These are phyloP conservation scores for Periophthalmus modestus DNA, from an alignment of 2,113 vertebrate genomes.

Conservation along the genomic window DNA sequence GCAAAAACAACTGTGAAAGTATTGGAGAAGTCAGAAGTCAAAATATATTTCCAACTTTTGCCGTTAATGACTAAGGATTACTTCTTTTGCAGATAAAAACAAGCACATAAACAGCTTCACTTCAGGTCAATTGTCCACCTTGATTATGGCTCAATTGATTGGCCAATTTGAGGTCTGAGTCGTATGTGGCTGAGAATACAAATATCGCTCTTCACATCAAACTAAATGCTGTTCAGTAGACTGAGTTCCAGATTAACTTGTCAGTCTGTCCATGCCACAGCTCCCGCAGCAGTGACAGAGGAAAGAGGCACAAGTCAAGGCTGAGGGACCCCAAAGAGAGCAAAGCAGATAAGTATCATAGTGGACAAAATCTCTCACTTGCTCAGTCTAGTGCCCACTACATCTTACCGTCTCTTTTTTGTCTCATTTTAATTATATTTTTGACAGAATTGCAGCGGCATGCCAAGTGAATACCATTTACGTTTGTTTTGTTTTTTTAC, in stretches of 20 bases:
- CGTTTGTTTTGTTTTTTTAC: too few species aligned
- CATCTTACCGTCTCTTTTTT: slow-evolving; percentile 27
- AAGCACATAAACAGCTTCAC: slow-evolving; percentile 42
- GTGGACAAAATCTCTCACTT: slow-evolving; percentile 39
- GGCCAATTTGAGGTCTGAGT: slow-evolving; percentile 56
- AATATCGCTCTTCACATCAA: slow-evolving; percentile 57
- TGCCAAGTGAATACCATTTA: too few species aligned
- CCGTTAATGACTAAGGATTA: slow-evolving; percentile 34
- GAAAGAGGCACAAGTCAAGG: slow-evolving; percentile 30
- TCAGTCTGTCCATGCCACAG: slow-evolving; percentile 48
- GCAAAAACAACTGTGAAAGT: background rate
- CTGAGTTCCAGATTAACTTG: slow-evolving; percentile 64
- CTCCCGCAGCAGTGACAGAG: slow-evolving; percentile 18
- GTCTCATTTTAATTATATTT: background rate
- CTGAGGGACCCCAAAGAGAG: slow-evolving; percentile 18
- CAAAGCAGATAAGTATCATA: slow-evolving; percentile 44
- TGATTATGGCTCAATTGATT: slow-evolving; percentile 65
- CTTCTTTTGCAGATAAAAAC: slow-evolving; percentile 38
- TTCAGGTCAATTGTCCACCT: slow-evolving; percentile 46
- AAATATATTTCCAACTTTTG: slow-evolving; percentile 9
- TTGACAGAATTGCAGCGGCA: too few species aligned
- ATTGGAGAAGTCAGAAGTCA: background rate
- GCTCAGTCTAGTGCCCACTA: slow-evolving; percentile 16
- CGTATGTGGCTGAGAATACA: slow-evolving; percentile 49
- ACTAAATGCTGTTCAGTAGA: slow-evolving; percentile 66